phyloP scores from a whole-genome alignment of 2,888 invertebrate genomes.

The Chrysina gloriosa region DNA sequence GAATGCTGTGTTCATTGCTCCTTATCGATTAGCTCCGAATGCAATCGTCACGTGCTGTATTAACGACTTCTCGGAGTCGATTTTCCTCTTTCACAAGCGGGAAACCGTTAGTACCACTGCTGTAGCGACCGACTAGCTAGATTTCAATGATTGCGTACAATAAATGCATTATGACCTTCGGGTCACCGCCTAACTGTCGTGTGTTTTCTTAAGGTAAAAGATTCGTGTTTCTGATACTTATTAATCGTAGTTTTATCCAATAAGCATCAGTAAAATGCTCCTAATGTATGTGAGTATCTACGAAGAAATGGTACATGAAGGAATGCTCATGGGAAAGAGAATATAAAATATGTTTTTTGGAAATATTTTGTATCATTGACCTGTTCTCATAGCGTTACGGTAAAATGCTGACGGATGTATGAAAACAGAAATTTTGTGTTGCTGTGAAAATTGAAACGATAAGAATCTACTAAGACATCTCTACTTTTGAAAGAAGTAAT shows the following conservation, averaged over 20 bases:
- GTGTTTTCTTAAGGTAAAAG: constrained; percentile 34
- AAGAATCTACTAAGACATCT: too few relatives aligned
- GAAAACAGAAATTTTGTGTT: too few relatives aligned
- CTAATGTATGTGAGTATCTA: constrained; percentile 25
- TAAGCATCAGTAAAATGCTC: constrained; percentile 8
- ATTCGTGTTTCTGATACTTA: constrained; percentile 34
- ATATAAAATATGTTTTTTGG: neutral
- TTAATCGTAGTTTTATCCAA: constrained; percentile 37
- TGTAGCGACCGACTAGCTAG: constrained; percentile 15
- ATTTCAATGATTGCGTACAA: constrained; percentile 39
- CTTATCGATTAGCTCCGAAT: constrained; percentile 13
- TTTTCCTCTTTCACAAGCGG: neutral
- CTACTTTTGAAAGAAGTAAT: too few relatives aligned
- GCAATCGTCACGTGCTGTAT: constrained; percentile 30
- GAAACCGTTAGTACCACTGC: constrained; percentile 36
- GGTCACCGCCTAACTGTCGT: constrained; percentile 40
- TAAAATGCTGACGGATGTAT: too few relatives aligned
- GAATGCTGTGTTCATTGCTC: neutral
- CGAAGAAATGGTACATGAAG: constrained; percentile 1
- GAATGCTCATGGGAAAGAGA: neutral
- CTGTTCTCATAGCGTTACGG: too few relatives aligned
- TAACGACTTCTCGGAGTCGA: constrained; percentile 23
- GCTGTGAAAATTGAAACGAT: too few relatives aligned
- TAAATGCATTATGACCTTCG: constrained; percentile 38
- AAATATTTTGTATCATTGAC: neutral